A percentile compares a stretch with the other conserved stretches of the same genome.
These are phyloP conservation scores for Catocala nupta DNA, from an alignment of 2,888 invertebrate genomes.

Conservation along the genomic window DNA sequence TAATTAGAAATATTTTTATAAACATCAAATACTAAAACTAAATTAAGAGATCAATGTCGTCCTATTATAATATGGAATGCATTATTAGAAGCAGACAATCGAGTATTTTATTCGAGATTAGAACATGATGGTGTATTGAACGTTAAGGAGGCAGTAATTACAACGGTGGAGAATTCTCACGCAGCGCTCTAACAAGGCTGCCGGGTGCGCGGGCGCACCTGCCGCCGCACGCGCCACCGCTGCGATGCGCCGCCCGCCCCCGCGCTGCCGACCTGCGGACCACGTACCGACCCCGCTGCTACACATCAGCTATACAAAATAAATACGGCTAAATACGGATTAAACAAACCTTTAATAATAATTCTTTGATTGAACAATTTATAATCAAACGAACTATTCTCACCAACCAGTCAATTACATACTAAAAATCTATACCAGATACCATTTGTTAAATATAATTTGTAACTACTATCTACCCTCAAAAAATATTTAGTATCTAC, in stretches of 20 bases:
- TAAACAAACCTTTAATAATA: too few species aligned
- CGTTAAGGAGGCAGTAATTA: slow-evolving; percentile 71
- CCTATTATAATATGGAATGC: neutral
- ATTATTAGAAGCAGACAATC: neutral
- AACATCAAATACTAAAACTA: too few species aligned
- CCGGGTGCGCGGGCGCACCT: slow-evolving; percentile 82
- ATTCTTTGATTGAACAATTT: too few species aligned
- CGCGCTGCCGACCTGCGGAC: slow-evolving; percentile 16
- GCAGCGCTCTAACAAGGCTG: slow-evolving; percentile 66
- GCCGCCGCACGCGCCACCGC: slow-evolving; percentile 62
- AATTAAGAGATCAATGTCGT: too few species aligned
- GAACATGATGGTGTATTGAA: slow-evolving; percentile 52
- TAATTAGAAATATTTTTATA: too few species aligned
- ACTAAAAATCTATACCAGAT: too few species aligned
- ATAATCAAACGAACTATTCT: too few species aligned
- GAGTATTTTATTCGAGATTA: slow-evolving; percentile 13
- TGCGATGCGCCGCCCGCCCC: slow-evolving; percentile 52
- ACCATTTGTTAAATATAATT: too few species aligned
- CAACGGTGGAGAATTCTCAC: slow-evolving; percentile 71
- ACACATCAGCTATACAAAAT: neutral
- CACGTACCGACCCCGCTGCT: slow-evolving; percentile 27
- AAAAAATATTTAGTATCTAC: slow-evolving; percentile 17
- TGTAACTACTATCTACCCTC: slow-evolving; percentile 17
- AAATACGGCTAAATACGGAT: too few species aligned
- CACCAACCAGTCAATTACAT: too few species aligned